These are phyloP conservation scores for Tachyglossus aculeatus DNA, from an alignment of 2,797 vertebrate species.

Conservation along the genomic window DNA sequence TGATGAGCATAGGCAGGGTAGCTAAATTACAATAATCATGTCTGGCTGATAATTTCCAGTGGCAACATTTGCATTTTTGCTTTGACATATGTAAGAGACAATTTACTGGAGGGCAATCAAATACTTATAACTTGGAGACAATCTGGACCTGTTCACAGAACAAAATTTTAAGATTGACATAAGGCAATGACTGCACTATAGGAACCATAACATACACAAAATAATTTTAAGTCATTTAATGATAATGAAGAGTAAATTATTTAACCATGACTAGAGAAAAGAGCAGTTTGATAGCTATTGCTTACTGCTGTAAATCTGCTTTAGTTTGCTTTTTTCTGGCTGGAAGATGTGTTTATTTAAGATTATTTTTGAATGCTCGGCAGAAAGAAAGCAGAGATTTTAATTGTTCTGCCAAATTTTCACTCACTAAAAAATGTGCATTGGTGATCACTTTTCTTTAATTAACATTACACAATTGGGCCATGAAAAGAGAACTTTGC, in stretches of 20 bases:
- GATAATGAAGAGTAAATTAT: constrained; percentile 58
- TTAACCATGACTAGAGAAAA: constrained; percentile 56
- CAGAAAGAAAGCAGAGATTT: constrained; percentile 63
- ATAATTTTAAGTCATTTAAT: constrained; percentile 51
- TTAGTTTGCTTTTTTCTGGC: constrained; percentile 56
- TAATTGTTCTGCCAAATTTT: constrained; percentile 61
- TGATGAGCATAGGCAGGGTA: constrained; percentile 1
- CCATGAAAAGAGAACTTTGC: constrained; percentile 51
- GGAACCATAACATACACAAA: constrained; percentile 22
- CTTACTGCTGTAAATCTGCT: constrained; percentile 56
- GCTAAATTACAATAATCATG: constrained; percentile 12
- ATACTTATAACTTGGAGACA: constrained; percentile 23
- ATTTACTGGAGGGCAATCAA: constrained; percentile 18
- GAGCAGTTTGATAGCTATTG: constrained; percentile 59
- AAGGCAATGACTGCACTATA: constrained; percentile 47
- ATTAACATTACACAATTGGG: constrained; percentile 44
- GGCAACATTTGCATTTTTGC: background rate
- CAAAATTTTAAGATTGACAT: constrained; percentile 38
- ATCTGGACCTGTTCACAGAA: constrained; percentile 32
- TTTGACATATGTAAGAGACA: background rate
- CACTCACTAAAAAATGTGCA: constrained; percentile 63
- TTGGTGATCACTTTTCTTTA: constrained; percentile 60
- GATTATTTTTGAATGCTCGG: constrained; percentile 65
- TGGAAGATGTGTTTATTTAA: constrained; percentile 65
- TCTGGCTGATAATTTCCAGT: constrained; percentile 34